Base-by-base conservation (phyloP, 2,888 invertebrate species). In the Brenthis hecate region DNA sequence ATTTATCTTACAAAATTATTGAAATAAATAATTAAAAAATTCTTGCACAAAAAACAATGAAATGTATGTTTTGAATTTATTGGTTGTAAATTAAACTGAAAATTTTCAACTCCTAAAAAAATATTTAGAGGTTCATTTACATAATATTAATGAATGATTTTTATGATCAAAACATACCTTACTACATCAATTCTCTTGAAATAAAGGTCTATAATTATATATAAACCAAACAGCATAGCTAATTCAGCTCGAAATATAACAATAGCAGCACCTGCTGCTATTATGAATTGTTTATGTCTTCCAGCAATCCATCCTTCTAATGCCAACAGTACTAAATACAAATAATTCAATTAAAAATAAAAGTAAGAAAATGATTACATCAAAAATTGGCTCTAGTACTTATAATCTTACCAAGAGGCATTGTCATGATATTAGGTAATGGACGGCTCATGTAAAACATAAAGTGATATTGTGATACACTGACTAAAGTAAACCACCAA, bases 391-490 rank as follows among this genome's bases (percentile, higher is more conserved):
- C n/a, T 36, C n/a, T 14, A 13, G 62, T 55, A 19, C 60, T 66
- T 78, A 3, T 8, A n/a, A 19, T 5, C 89, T 93, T 94, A 99
- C 99, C 98, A 82, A 98, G 89, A 65, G 97, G 97, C 80, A 99
- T 88, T 53, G 97, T 98, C 94, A 99, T 97, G 48, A 97, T 97
- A 88, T 99, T 99, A 66, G 99, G 99, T 78, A 99, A 93, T 13
- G 99, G 96, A 71, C 99, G 94, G 79, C 98, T 97, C 89, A 98
- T 94, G 85, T 99, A 99, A 88, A 98, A 99, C 94, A 99, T 96
- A 83, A 99, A 98, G 90, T 99, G 99, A 87, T 99, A 99, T 87
- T 99, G 99, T 1, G 98, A 96, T 23, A 96, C 94, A 2, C 97
- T 98, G 68, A 99, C 95, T 6, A 96, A 87, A 28, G 96, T 94